Percentiles rank a stretch among this genome's conserved stretches.
These are phyloP conservation scores for Orthochromis malagaraziensis DNA, from an alignment of 2,113 vertebrate species.

Conservation along the genomic window DNA sequence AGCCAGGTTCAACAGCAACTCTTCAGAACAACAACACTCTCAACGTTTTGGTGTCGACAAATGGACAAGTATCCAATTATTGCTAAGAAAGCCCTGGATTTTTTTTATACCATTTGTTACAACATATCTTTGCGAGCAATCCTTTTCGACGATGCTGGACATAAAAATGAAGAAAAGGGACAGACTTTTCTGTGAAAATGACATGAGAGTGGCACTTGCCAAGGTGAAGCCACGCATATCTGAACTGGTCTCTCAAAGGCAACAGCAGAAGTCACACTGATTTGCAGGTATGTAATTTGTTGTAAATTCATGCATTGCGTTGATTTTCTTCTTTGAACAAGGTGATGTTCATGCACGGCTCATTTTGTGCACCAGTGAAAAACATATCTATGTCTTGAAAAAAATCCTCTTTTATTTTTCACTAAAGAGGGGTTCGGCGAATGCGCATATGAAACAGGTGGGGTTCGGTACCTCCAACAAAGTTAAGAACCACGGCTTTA, in stretches of 20 bases:
- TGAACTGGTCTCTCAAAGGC: not conserved
- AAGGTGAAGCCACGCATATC: not conserved
- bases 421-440: fast-evolving
- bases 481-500: not conserved
- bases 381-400: not conserved
- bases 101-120: not conserved
- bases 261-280: not conserved
- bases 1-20: not conserved
- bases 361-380: not conserved
- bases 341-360: not conserved
- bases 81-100: not conserved
- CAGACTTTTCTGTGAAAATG: not conserved
- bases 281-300: not conserved
- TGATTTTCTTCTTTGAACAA: not conserved
- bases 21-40: not conserved
- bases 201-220: not conserved
- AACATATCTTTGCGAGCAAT: fast-evolving
- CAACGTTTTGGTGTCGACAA: not conserved
- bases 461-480: not conserved
- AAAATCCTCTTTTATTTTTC: not conserved
- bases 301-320: not conserved
- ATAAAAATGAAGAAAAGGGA: not conserved
- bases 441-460: fast-evolving
- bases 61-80: fast-evolving
- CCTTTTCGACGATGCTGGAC: not conserved